Evolutionary conservation across 2,113 vertebrate species (phyloP).

Genomic region (Chamaetylas fuelleborni): DNA sequence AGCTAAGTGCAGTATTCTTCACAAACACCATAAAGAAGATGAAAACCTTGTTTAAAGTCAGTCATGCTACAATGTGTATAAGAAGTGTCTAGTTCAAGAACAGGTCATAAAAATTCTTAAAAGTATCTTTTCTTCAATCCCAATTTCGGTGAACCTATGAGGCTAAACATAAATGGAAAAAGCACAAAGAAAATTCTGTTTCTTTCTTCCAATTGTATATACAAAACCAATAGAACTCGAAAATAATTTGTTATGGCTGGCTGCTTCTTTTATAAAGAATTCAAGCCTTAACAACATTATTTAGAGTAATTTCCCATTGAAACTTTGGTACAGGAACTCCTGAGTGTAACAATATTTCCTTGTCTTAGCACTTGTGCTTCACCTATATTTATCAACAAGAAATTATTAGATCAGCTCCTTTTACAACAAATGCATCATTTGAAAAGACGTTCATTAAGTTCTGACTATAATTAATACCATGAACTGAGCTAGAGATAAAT

Average conservation of each 20-base stretch:
- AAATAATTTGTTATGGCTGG: constrained; percentile 60
- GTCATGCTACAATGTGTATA: background rate
- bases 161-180: constrained; percentile 19
- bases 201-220: constrained; percentile 34
- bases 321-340: background rate
- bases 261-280: constrained; percentile 63
- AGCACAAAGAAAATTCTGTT: constrained; percentile 48
- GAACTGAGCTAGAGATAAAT: background rate
- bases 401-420: background rate
- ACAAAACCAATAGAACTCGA: constrained; percentile 50
- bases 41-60: background rate
- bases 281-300: constrained; percentile 32
- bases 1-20: background rate
- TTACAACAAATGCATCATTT: background rate
- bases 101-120: background rate
- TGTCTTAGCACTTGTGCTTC: background rate
- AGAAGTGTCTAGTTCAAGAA: background rate
- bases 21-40: background rate
- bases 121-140: background rate
- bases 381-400: background rate
- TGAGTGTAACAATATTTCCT: background rate
- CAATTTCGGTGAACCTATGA: background rate
- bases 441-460: background rate
- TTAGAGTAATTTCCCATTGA: constrained; percentile 35
- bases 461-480: background rate